Percentiles rank a stretch among this genome's conserved stretches.
phyloP scores from a whole-genome alignment of 1,140 invertebrate species.

The Panagrolaimus sp. region DNA sequence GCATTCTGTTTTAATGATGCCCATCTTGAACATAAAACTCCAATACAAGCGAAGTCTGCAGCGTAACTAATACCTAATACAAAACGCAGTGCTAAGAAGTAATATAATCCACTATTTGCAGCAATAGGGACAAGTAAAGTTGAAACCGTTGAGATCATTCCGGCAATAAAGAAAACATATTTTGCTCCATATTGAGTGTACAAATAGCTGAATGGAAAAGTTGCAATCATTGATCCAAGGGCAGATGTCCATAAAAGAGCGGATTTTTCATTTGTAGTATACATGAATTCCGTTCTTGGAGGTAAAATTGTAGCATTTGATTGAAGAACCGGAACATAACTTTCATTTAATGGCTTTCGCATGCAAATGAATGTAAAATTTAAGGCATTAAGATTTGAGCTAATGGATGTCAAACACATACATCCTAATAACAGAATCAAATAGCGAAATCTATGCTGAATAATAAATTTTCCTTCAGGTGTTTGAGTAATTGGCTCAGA shows the following conservation, averaged over 20 bases:
- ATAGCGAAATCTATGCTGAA: neutral
- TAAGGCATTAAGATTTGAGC: conserved; percentile 40
- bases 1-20: conserved; percentile 17
- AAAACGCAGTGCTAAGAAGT: conserved; percentile 24
- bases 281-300: neutral
- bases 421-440: neutral
- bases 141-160: conserved; percentile 23
- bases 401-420: conserved; percentile 33
- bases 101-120: conserved; percentile 20
- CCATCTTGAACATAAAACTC: conserved; percentile 14
- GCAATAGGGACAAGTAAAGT: conserved; percentile 30
- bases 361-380: conserved; percentile 34
- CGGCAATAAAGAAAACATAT: conserved; percentile 33
- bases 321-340: neutral
- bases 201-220: conserved; percentile 32
- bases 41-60: conserved; percentile 17
- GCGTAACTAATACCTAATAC: conserved; percentile 14
- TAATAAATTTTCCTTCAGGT: no score
- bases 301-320: neutral
- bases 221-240: conserved; percentile 29
- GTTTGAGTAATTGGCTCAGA: no score
- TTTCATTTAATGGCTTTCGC: conserved; percentile 8
- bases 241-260: conserved; percentile 24
- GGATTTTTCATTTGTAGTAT: conserved; percentile 24
- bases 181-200: conserved; percentile 34